Base-by-base conservation (phyloP, 2,797 vertebrate genomes). In the Enteromius viviparus region DNA sequence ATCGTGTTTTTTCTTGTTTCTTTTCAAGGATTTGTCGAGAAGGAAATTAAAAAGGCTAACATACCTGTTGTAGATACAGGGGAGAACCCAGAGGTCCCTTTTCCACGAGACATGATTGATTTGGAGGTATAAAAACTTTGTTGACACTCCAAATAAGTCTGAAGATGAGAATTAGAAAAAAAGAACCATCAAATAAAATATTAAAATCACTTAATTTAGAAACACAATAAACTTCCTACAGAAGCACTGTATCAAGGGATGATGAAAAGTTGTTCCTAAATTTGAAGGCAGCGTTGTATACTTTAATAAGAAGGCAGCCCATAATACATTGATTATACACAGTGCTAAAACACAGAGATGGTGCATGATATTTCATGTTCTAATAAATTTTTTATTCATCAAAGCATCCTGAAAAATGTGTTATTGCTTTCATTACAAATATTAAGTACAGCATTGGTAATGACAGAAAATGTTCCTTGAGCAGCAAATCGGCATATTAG, bases 1-100 rank as follows among this genome's bases (percentile, higher is more conserved):
- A 17, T 49, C n/a, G 26, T 47, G 3, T 55, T 74, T 21, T 69
- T 58, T 49, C 49, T 71, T 29, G 2, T 26, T 80, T 55, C 2
- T 14, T 32, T 26, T 37, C 7, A 88, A 99, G 98, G 98, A 70
- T 99, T 99, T 94, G 98, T 99, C 82, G 98, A 99, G 89, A 99
- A 99, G 89, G 98, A 99, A 91, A 97, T 99, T 81, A 97, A 96
- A 89, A 98, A 97, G 88, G 98, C 97, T 9, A 95, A 96, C 86
- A 97, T 99, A 84, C 93, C 95, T 0, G 95, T 98, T 53, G 83
- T 97, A 60, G 98, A 99, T 92, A 99, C 97, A 0, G 98, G 98
- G 0, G 98, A 99, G 89, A 99, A 99, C 89, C 98, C 98, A 0
- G 98, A 99, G 92, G 98, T 99, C 62, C 98, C 98, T 32, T 96